Base-by-base conservation (phyloP, 1,140 invertebrate species). In the Asbolus verrucosus region DNA sequence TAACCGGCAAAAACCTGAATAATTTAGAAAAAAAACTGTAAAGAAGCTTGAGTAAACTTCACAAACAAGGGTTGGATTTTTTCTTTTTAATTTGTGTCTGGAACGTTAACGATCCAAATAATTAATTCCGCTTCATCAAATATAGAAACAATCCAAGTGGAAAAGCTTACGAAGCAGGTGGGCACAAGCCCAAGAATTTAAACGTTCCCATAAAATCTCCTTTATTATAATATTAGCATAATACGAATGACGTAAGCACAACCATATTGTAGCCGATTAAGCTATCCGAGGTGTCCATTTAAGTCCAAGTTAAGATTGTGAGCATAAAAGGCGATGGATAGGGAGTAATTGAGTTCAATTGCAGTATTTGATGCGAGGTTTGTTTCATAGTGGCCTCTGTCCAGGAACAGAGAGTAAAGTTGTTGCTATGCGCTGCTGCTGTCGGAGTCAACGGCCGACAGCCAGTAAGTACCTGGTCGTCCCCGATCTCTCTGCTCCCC, bases 311-410 rank as follows among this genome's bases (percentile, higher is more conserved):
- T 27, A 24, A 54, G 46, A 27, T 16, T 54, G 46, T 63, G 61
- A 18, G 39, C 61, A 63, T 63, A 63, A 63, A 63, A 63, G 61
- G 61, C 61, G 21, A 41, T 41, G 61, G 33, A 63, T 27, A 41
- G 61, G 61, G 39, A 38, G 61, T 63, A 63, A 63, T 63, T 63
- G 61, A 63, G 36, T 39, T 63, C 61, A 63, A 63, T 63, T 63
- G 36, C 61, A 14, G 39, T 36, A 63, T 63, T 63, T 63, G 39
- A 39, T 41, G 61, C 36, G 39, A 63, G 18, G 61, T 63, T 54
- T 54, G 46, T 54, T 54, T 27, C 46, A 27, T 54, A 24, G 46
- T 54, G 46, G 46, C 21, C 61, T 41, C 33, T 63, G 39, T 41
- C 21, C 61, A 38, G 39, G 33, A 63, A 41, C 33, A 33, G 39